phyloP scores from a whole-genome alignment of 64 coral and sea anemone genomes.

The Porites australiensis region DNA sequence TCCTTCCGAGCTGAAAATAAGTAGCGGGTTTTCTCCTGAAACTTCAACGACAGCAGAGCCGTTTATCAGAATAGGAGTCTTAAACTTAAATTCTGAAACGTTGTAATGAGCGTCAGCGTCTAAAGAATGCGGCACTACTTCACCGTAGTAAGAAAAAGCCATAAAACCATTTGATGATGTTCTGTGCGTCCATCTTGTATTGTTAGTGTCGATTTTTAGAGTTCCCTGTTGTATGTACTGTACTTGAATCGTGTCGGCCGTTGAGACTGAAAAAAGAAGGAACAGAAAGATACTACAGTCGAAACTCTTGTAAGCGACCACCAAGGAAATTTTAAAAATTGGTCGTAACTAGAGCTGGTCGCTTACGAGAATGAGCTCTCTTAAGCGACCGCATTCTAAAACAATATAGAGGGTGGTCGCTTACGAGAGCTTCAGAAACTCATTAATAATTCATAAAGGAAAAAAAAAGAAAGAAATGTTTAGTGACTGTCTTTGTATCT shows the following conservation, averaged over 20 bases:
- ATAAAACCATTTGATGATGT: slow-evolving; percentile 28
- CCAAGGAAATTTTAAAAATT: too few species aligned
- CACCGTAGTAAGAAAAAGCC: slow-evolving; percentile 45
- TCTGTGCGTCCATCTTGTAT: slow-evolving; percentile 52
- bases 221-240: slow-evolving; percentile 50
- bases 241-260: slow-evolving; percentile 38
- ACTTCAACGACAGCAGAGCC: slow-evolving; percentile 34
- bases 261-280: slow-evolving; percentile 33
- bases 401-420: too few species aligned
- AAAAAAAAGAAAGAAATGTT: too few species aligned
- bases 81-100: slow-evolving; percentile 36
- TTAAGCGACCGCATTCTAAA: too few species aligned
- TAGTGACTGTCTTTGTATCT: too few species aligned
- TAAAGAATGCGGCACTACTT: background rate
- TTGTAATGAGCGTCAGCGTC: background rate
- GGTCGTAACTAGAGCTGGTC: too few species aligned
- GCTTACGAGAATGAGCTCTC: too few species aligned
- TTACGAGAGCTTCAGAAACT: too few species aligned
- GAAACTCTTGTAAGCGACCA: too few species aligned
- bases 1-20: slow-evolving; percentile 35
- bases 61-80: slow-evolving; percentile 65
- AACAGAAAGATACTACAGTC: too few species aligned
- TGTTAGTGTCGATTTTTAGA: slow-evolving; percentile 32
- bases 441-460: too few species aligned
- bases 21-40: slow-evolving; percentile 4